Evolutionary conservation across 2,888 invertebrate genomes (phyloP), one percentile per base, ranked within the genome.

Genomic region (Oscheius sp.): DNA sequence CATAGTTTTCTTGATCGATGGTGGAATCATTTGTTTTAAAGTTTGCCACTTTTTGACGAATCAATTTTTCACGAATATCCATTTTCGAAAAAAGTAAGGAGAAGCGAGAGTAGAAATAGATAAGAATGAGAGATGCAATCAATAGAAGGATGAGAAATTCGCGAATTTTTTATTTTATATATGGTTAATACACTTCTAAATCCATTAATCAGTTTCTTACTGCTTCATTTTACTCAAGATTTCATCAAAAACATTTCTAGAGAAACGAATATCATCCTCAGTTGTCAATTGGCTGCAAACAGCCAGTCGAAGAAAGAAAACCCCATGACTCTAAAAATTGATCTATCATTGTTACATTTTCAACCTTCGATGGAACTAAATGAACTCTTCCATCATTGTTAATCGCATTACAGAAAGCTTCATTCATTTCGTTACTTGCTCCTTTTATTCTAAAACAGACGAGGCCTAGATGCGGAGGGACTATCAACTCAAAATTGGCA

Each of bases 391-490:
- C 86, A 71, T 89, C 89, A 0, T 85, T 82, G 71, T 88, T 88
- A 38, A 89, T 86, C 8, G 79, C 79, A 49, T 86, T 85, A 38
- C 87, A 75, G 49, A 88, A 75, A 2, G 72, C 71, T 68, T 88
- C 87, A 70, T 86, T 88, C 2, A 79, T 67, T 45, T 80, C 86
- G 80, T 88, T 88, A n/a, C 28, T 44, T 8, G 59, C 59, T 59
- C 44, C 44, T 88, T 91, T 92, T 33, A 94, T 87, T 82, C 94
- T 90, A 87, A 97, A 96, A 85, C 95, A 95, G 5, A 95, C 93
- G 24, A 96, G 88, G 0, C 93, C 97, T 90, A 98, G 91, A n/a
- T 91, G 90, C 5, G 94, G 94, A 82, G 95, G 93, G 67, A 90
- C 90, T 59, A 92, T 90, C 5, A 95, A 87, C 85, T 95, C 91